Percentiles rank a stretch among this genome's conserved stretches.
These are phyloP conservation scores for Drosophila nikananu DNA, from an alignment of 1,140 invertebrate genomes.

Conservation along the genomic window DNA sequence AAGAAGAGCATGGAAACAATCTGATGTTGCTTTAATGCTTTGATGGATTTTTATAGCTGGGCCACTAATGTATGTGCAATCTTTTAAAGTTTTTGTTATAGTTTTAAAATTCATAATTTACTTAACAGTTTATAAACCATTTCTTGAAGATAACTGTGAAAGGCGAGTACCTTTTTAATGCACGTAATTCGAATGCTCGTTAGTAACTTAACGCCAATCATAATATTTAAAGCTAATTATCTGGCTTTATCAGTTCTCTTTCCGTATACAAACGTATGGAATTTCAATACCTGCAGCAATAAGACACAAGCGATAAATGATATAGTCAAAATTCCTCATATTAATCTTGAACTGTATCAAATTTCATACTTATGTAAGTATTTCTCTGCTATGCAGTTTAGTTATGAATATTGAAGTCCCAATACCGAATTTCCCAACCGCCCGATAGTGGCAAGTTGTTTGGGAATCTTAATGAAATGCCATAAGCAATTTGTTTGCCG, in stretches of 20 bases:
- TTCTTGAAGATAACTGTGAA: not conserved
- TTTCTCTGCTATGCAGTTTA: conserved; percentile 4
- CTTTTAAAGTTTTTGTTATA: not conserved
- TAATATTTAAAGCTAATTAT: not conserved
- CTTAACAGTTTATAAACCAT: too few species aligned
- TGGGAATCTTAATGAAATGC: conserved; percentile 43
- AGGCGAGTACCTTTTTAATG: not conserved
- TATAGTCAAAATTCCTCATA: not conserved
- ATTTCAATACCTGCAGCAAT: conserved; percentile 4
- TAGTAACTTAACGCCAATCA: not conserved
- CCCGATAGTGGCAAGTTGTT: conserved; percentile 1
- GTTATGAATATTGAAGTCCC: conserved; percentile 2
- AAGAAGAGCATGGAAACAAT: not conserved
- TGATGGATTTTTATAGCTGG: not conserved
- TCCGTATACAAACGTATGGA: not conserved
- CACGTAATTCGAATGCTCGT: not conserved
- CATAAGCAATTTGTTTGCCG: conserved; percentile 58
- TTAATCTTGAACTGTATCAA: not conserved
- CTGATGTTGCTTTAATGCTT: not conserved
- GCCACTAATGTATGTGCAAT: not conserved
- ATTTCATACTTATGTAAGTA: conserved; percentile 11
- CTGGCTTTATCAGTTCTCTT: not conserved
- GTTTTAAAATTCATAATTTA: not conserved
- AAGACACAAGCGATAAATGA: not conserved
- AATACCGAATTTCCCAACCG: conserved; percentile 23